A percentile compares a stretch with the other conserved stretches of the same genome.
phyloP scores from a whole-genome alignment of 2,888 invertebrate genomes.

The Nomada ferruginata region DNA sequence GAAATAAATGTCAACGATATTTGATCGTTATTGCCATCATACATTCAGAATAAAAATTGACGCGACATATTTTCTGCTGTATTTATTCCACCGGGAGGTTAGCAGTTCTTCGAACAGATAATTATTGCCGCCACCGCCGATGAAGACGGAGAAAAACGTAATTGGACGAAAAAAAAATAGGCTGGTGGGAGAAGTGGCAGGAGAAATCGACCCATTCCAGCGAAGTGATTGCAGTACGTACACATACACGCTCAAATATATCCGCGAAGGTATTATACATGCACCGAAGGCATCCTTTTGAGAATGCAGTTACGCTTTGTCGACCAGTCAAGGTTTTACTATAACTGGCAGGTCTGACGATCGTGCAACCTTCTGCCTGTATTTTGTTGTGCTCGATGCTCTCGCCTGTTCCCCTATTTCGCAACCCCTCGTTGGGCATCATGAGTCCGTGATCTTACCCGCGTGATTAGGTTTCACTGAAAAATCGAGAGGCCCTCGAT shows the following conservation, averaged over 20 bases:
- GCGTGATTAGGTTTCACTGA: slow-evolving; percentile 58
- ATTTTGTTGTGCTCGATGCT: slow-evolving; percentile 49
- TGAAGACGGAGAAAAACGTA: slow-evolving; percentile 9
- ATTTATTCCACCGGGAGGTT: neutral
- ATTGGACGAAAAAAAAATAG: slow-evolving; percentile 12
- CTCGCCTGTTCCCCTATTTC: slow-evolving; percentile 28
- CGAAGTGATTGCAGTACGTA: neutral
- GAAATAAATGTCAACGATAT: neutral
- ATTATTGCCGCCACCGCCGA: neutral
- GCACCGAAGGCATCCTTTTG: slow-evolving; percentile 56
- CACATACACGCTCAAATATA: neutral
- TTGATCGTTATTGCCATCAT: neutral
- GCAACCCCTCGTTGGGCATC: slow-evolving; percentile 15
- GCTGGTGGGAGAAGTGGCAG: slow-evolving; percentile 1
- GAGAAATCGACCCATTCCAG: slow-evolving; percentile 8
- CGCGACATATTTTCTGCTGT: too few relatives aligned
- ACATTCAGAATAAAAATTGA: neutral
- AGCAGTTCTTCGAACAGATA: neutral
- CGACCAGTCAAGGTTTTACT: slow-evolving; percentile 53
- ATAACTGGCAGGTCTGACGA: slow-evolving; percentile 45
- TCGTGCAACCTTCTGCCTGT: slow-evolving; percentile 61
- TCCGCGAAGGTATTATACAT: neutral
- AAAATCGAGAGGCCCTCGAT: slow-evolving; percentile 50
- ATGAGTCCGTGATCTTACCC: slow-evolving; percentile 33
- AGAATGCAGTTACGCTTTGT: slow-evolving; percentile 67